A percentile compares a stretch with the other conserved stretches of the same genome.
phyloP scores from a whole-genome alignment of 2,888 invertebrate genomes.

The Xylota segnis region DNA sequence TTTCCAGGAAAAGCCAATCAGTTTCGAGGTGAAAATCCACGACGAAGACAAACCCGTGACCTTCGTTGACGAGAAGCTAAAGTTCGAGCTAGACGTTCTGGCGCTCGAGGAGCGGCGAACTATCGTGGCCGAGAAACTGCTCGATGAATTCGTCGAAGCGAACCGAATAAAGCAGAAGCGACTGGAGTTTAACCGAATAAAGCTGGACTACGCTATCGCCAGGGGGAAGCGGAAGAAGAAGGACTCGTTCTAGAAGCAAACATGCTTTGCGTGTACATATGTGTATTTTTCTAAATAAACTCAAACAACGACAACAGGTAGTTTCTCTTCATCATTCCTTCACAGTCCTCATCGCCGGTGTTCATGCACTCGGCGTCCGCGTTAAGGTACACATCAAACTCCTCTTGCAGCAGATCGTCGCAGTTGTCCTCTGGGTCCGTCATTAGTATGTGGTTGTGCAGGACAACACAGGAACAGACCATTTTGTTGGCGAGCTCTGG shows the following conservation, averaged over 20 bases:
- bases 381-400: slow-evolving; percentile 24
- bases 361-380: neutral
- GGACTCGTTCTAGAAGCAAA: neutral
- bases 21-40: neutral
- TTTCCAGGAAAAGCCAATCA: neutral
- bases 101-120: slow-evolving; percentile 59
- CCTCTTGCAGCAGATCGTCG: neutral
- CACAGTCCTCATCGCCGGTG: slow-evolving; percentile 13
- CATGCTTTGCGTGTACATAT: neutral
- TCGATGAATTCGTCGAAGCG: slow-evolving; percentile 13
- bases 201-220: slow-evolving; percentile 13
- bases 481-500: slow-evolving; percentile 62
- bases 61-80: neutral
- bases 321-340: slow-evolving; percentile 42
- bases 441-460: slow-evolving; percentile 64
- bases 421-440: slow-evolving; percentile 37
- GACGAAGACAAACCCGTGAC: neutral
- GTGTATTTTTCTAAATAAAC: slow-evolving; percentile 46
- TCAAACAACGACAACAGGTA: slow-evolving; percentile 53
- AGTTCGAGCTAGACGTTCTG: slow-evolving; percentile 32
- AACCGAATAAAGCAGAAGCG: slow-evolving; percentile 40
- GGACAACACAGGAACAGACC: slow-evolving; percentile 40
- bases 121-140: slow-evolving; percentile 36
- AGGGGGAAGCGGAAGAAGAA: slow-evolving; percentile 33
- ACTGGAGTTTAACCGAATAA: slow-evolving; percentile 32